Evolutionary conservation across 1,140 invertebrate genomes (phyloP), one percentile per base, ranked within the genome.

Genomic region (Berghia stephanieae): DNA sequence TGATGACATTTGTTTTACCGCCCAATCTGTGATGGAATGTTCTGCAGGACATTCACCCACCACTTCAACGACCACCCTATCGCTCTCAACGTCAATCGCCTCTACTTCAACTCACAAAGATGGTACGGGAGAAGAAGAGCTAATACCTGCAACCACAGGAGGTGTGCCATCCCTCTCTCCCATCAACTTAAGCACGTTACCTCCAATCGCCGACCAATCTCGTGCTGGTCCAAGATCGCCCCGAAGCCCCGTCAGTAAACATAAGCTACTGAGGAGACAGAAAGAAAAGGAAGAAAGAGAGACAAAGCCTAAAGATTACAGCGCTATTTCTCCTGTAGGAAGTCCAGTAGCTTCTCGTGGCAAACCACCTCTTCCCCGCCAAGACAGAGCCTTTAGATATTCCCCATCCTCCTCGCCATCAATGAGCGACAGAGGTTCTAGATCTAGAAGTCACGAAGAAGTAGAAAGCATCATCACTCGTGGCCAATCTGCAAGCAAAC

Each of bases 1-100:
- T 66, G 75, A 75, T 66, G 78, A 81, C 63, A 67, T 36, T 21
- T 77, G 77, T 81, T 81, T 70, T 78, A 75, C 72, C 71, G 69
- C 70, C 27, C 6, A 49, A 49, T 63, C 80, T 81, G 80, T 81
- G 80, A 81, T 79, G 78, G 60, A 79, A 43, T 79, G 80, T 81
- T 78, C 78, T 79, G 72, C n/a, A n/a, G n/a, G n/a, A n/a, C n/a
- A n/a, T n/a, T n/a, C n/a, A n/a, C n/a, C n/a, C n/a, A n/a, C n/a
- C n/a, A n/a, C 46, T 52, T 21, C 42, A 21, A 13, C 31, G 69
- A 72, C 46, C 13, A 38, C 42, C 52, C 55, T 31, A 36, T 13
- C 21, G 13, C 24, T 24, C 16, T 31, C 76, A n/a, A 31, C 27
- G 1, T 36, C 63, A 69, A 55, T 21, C 6, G 27, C 52, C 43